phyloP scores from a whole-genome alignment of 2,113 vertebrate species.

The Spea multiplicata region DNA sequence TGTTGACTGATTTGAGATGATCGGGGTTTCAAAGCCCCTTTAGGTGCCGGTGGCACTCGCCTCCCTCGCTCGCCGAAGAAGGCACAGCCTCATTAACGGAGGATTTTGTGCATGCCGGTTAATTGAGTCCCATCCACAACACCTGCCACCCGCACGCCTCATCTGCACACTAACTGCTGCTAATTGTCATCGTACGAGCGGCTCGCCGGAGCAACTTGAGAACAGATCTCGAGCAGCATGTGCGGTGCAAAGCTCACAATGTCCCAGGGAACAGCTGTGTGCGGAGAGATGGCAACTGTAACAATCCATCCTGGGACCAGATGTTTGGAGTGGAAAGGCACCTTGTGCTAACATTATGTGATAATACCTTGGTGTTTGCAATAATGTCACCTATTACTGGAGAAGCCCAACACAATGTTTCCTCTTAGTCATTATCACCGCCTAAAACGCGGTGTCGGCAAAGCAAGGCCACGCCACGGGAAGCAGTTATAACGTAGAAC shows the following conservation, averaged over 20 bases:
- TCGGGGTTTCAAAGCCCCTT: slow-evolving; percentile 52
- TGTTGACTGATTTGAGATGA: slow-evolving; percentile 58
- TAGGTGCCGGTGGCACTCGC: slow-evolving; percentile 58
- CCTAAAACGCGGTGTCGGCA: slow-evolving; percentile 2
- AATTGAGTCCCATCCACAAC: slow-evolving; percentile 68
- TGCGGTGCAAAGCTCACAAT: slow-evolving; percentile 45
- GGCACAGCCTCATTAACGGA: slow-evolving; percentile 75
- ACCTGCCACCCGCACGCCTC: slow-evolving; percentile 71
- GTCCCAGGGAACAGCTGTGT: slow-evolving; percentile 48
- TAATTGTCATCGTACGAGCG: slow-evolving; percentile 71
- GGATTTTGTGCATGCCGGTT: slow-evolving; percentile 68
- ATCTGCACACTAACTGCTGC: slow-evolving; percentile 70
- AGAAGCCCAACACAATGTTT: slow-evolving; percentile 10
- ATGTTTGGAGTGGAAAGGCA: slow-evolving; percentile 58
- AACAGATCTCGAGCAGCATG: slow-evolving; percentile 66
- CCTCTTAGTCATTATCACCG: slow-evolving; percentile 17
- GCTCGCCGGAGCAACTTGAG: slow-evolving; percentile 65
- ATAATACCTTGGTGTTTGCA: slow-evolving; percentile 43
- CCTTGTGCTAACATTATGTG: slow-evolving; percentile 48
- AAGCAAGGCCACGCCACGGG: background rate
- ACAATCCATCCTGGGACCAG: slow-evolving; percentile 64
- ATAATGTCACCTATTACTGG: slow-evolving; percentile 25
- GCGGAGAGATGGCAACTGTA: slow-evolving; percentile 46
- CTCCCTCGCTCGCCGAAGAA: slow-evolving; percentile 61
- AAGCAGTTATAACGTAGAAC: background rate